Evolutionary conservation across 1,140 invertebrate species (phyloP).

Genomic region (Aradophagus sp.): DNA sequence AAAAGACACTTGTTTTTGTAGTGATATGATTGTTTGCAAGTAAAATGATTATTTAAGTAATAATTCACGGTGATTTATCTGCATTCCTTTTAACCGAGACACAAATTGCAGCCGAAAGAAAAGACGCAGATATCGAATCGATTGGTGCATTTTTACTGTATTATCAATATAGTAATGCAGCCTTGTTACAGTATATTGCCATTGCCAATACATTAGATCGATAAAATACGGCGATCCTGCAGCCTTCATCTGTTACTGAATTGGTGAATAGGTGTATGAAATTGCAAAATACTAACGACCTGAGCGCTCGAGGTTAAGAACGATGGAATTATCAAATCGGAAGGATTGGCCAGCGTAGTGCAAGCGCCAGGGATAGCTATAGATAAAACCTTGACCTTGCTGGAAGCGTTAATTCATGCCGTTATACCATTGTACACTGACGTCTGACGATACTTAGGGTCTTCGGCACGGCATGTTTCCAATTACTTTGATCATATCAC

Average conservation of each 20-base stretch:
- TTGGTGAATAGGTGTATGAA: constrained; percentile 57
- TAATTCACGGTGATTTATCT: too few species aligned
- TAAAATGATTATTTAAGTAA: too few species aligned
- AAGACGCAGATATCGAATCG: constrained; percentile 35
- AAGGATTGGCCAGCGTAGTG: constrained; percentile 60
- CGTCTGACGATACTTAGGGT: constrained; percentile 43
- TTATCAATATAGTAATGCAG: constrained; percentile 29
- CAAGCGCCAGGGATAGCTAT: constrained; percentile 52
- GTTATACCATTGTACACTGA: constrained; percentile 63
- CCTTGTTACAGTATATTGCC: constrained; percentile 33
- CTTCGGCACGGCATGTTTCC: constrained; percentile 50
- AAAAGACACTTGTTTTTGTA: too few species aligned
- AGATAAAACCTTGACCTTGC: constrained; percentile 67
- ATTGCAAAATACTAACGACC: constrained; percentile 62
- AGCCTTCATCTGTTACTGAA: constrained; percentile 54
- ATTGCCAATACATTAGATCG: constrained; percentile 53
- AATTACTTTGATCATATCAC: constrained; percentile 26
- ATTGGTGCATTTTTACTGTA: constrained; percentile 31
- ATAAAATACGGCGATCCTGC: constrained; percentile 54
- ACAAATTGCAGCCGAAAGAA: background rate
- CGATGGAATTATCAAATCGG: constrained; percentile 60
- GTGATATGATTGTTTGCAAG: too few species aligned
- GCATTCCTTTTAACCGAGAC: too few species aligned
- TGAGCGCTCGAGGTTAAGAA: constrained; percentile 61
- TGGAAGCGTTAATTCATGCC: constrained; percentile 65